Base-by-base conservation (phyloP, 1,140 invertebrate species). In the Nasonia vitripennis region DNA sequence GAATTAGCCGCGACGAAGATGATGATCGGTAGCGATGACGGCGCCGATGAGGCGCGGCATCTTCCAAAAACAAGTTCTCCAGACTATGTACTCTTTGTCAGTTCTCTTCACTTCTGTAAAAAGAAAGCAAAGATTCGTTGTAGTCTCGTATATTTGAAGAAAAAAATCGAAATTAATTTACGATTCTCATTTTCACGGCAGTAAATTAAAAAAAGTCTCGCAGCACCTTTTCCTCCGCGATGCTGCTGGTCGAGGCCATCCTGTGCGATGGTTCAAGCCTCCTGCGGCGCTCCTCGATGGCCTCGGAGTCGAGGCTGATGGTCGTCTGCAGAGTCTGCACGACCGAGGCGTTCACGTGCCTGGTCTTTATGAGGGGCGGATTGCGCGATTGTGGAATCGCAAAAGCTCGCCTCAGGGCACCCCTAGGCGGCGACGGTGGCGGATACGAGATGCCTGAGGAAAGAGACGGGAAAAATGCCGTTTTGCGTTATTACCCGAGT, bases 311-410 rank as follows among this genome's bases (percentile, higher is more conserved):
- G 23, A 92, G 88, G 81, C 90, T 92, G 87, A 92, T 88, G 23
- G 92, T 89, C 23, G 91, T 87, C 82, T 91, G 93, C 34, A 90
- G 78, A 23, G 90, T 86, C 85, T 90, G 89, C 1, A 86, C 89
- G 31, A 91, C 87, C 82, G 93, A 93, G 10, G 92, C 88, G 87
- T 91, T 93, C 20, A 93, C 88, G 80, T 95, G 95, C 85, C 96
- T 93, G 17, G 95, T 96, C 91, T 96, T 96, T 81, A 96, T 93
- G 84, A 97, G 92, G 6, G 96, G 96, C 75, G 96, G 96, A 92
- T 97, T 97, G 86, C 96, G 95, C n/a, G 94, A 95, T 86, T 95
- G 94, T 14, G 95, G 95, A 80, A 96, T 94, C 48, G 96, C 96
- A 87, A 96, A 94, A 31, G 95, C 95, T 81, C 96, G 92, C 86